phyloP scores from a whole-genome alignment of 2,888 invertebrate species.

The Loripinus fragilis region DNA sequence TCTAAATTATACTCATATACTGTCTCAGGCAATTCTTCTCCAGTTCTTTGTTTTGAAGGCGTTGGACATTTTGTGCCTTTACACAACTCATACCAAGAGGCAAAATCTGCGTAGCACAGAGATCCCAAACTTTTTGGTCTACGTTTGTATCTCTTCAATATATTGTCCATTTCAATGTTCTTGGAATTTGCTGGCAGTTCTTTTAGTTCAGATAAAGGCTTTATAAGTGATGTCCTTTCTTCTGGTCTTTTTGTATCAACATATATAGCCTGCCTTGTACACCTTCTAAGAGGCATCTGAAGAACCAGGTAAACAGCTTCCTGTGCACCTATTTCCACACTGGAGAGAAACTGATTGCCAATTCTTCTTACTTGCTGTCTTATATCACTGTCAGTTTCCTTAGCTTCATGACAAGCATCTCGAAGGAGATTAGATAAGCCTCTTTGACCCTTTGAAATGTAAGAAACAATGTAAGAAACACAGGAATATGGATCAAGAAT shows the following conservation, averaged over 20 bases:
- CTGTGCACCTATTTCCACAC: conserved; percentile 61
- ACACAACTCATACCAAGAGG: too few relatives aligned
- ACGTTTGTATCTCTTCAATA: conserved; percentile 50
- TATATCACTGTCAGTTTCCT: conserved; percentile 49
- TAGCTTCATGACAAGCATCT: conserved; percentile 52
- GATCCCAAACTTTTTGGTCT: conserved; percentile 43
- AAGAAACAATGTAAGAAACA: too few relatives aligned
- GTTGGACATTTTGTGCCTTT: too few relatives aligned
- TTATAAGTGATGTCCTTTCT: conserved; percentile 64
- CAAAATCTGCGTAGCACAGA: conserved; percentile 49
- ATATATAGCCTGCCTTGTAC: conserved; percentile 35
- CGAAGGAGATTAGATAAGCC: conserved; percentile 24
- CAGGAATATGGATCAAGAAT: conserved; percentile 49
- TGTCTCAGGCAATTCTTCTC: too few relatives aligned
- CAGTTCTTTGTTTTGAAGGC: too few relatives aligned
- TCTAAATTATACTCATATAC: too few relatives aligned
- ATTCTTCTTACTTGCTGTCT: conserved; percentile 53
- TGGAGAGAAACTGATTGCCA: conserved; percentile 49
- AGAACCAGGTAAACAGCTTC: conserved; percentile 61
- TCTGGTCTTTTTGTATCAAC: conserved; percentile 55
- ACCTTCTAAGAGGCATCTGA: conserved; percentile 51
- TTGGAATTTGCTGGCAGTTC: conserved; percentile 37
- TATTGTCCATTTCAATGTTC: conserved; percentile 16
- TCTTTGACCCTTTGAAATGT: conserved; percentile 28
- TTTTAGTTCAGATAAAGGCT: conserved; percentile 53